These are phyloP conservation scores for Anguilla rostrata DNA, from an alignment of 2,113 vertebrate genomes.

Conservation along the genomic window DNA sequence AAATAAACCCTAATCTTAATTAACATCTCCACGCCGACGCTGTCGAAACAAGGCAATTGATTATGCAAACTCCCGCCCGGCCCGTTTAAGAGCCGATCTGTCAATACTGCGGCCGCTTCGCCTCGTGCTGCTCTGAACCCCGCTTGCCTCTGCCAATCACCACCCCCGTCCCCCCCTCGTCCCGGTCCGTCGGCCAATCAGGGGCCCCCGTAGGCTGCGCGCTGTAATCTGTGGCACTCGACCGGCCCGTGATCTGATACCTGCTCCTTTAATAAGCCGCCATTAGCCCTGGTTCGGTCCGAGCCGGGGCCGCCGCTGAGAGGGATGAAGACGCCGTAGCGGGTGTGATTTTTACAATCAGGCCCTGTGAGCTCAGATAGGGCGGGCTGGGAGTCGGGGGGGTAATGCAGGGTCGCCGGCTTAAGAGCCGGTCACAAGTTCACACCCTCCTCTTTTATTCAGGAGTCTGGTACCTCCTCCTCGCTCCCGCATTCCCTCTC, in stretches of 20 bases:
- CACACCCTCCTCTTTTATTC: not conserved
- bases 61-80: constrained; percentile 33
- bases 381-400: no score
- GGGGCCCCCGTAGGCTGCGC: not conserved
- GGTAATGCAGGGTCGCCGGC: not conserved
- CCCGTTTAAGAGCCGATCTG: constrained; percentile 25
- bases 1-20: constrained; percentile 55
- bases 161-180: no score
- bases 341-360: not conserved
- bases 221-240: constrained; percentile 8
- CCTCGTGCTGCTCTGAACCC: not conserved
- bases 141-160: no score
- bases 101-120: constrained; percentile 27
- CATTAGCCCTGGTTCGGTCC: not conserved
- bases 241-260: not conserved
- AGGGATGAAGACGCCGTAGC: not conserved
- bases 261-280: constrained; percentile 2
- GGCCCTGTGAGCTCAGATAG: constrained; percentile 11
- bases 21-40: constrained; percentile 54
- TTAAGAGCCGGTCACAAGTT: constrained; percentile 10
- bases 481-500: no score
- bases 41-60: constrained; percentile 49
- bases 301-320: not conserved
- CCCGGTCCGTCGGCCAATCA: not conserved
- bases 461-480: no score